Evolutionary conservation across 2,888 invertebrate species (phyloP), one percentile per base, ranked within the genome.

Genomic region (Heliconius ismenius): DNA sequence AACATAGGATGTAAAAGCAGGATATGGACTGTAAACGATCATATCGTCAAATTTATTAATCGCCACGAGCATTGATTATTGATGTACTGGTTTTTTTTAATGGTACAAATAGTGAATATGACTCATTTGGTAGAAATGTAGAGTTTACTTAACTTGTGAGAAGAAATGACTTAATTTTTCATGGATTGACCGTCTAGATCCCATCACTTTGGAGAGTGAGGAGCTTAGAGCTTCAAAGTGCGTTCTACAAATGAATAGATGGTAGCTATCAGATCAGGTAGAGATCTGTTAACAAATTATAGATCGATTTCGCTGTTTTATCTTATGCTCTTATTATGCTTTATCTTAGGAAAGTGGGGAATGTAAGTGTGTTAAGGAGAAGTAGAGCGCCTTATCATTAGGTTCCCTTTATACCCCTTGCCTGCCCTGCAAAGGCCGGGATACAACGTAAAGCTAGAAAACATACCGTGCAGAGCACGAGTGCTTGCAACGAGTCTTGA

Each of bases 1-100:
- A 83, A 84, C 49, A 11, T 15, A 0, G 83, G 84, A 15, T 84
- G 85, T 73, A 84, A 77, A 64, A 83, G 83, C 4, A 80, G 81
- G 11, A 80, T 82, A 3, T 77, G 79, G 76, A 83, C 84, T 9
- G 4, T 81, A 0, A 67, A 80, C 2, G 75, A 82, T 24, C 65
- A 73, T 7, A 75, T 85, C 1, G 72, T 84, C 3, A 79, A 79
- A 43, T 79, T 69, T 54, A 26, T 62, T 21, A 75, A 72, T 64
- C 69, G 74, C 39, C 78, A 81, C 60, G 64, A 76, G n/a, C 77
- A 77, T 7, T 84, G 84, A 84, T 80, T 83, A 9, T 86, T 86
- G 32, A 24, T 15, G 9, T 49, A 18, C 21, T n/a, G 13, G 7
- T 24, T 43, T 43, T 9, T n/a, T 2, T 24, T 43, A 32, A 64